Percentiles rank a stretch among this genome's conserved stretches.
Conservation (phyloP, 2,888 invertebrate species). For the Ornithoptera alexandrae region DNA sequence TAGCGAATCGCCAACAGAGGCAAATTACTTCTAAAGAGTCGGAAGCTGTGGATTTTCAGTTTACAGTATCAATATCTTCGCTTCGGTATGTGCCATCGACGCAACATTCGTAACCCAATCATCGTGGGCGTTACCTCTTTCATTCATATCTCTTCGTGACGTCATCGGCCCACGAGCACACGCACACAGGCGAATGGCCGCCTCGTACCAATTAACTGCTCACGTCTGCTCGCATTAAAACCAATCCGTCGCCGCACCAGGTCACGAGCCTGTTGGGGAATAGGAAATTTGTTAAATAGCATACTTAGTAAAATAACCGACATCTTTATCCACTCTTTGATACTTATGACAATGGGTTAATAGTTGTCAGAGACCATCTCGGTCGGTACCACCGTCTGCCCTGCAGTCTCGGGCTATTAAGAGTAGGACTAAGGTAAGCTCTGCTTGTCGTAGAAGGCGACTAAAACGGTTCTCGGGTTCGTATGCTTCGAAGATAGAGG, state of each 20-base stretch:
- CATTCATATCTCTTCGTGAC: constrained; percentile 35
- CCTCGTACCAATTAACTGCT: constrained; percentile 20
- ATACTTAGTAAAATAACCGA: not conserved
- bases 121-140: constrained; percentile 33
- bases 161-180: constrained; percentile 34
- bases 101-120: constrained; percentile 14
- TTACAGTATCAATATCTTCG: constrained; percentile 11
- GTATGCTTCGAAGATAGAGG: no score
- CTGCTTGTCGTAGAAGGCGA: no score
- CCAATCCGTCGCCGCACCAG: constrained; percentile 16
- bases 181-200: not conserved
- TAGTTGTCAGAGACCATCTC: no score
- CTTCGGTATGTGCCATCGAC: not conserved
- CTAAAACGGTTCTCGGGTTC: no score
- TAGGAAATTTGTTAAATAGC: constrained; percentile 9
- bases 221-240: constrained; percentile 21
- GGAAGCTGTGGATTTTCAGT: no score
- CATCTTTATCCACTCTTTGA: no score
- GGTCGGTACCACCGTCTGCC: no score
- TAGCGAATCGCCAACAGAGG: no score
- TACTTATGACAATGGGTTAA: no score
- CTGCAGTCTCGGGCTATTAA: no score
- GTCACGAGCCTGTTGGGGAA: constrained; percentile 2
- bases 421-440: no score
- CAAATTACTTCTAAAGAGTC: no score